phyloP scores from a whole-genome alignment of 2,113 vertebrate species.

The Antennarius striatus region DNA sequence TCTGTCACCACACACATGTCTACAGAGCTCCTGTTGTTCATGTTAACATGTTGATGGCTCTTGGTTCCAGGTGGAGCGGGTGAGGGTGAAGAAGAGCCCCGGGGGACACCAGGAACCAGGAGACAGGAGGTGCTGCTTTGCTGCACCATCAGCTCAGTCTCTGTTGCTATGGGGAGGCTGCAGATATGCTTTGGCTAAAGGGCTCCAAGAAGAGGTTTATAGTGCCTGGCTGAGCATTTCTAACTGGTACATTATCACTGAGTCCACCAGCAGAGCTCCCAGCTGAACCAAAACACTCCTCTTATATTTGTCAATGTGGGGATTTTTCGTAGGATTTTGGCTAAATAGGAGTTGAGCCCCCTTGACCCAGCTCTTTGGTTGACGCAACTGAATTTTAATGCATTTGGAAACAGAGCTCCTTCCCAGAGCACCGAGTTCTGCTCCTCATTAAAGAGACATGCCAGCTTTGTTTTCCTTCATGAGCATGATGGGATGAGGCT shows the following conservation, averaged over 20 bases:
- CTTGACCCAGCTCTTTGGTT: conserved; percentile 64
- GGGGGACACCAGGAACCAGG: conserved; percentile 35
- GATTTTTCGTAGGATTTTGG: conserved; percentile 37
- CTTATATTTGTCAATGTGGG: conserved; percentile 17
- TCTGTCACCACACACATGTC: conserved; percentile 53
- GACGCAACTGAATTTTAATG: conserved; percentile 73
- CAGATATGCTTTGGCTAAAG: conserved; percentile 27
- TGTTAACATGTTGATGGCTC: conserved; percentile 47
- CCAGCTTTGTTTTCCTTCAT: conserved; percentile 83
- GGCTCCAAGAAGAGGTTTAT: conserved; percentile 30
- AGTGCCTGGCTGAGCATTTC: conserved; percentile 35
- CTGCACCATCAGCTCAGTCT: conserved; percentile 52
- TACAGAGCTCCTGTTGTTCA: conserved; percentile 50
- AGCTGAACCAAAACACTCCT: conserved; percentile 23
- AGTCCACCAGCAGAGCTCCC: conserved; percentile 11
- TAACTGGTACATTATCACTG: conserved; percentile 46
- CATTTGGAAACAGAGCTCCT: conserved; percentile 63
- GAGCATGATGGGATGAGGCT: conserved; percentile 77
- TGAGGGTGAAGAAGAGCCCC: conserved; percentile 34
- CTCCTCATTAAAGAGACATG: conserved; percentile 82
- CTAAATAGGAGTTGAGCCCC: conserved; percentile 54
- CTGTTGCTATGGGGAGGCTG: conserved; percentile 46
- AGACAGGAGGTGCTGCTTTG: conserved; percentile 48
- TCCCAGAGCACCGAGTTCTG: conserved; percentile 68
- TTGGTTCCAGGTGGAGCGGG: conserved; percentile 65